Percentiles rank a stretch among this genome's conserved stretches.
These are phyloP conservation scores for Cariama cristata DNA, from an alignment of 2,113 vertebrate species.

Conservation along the genomic window DNA sequence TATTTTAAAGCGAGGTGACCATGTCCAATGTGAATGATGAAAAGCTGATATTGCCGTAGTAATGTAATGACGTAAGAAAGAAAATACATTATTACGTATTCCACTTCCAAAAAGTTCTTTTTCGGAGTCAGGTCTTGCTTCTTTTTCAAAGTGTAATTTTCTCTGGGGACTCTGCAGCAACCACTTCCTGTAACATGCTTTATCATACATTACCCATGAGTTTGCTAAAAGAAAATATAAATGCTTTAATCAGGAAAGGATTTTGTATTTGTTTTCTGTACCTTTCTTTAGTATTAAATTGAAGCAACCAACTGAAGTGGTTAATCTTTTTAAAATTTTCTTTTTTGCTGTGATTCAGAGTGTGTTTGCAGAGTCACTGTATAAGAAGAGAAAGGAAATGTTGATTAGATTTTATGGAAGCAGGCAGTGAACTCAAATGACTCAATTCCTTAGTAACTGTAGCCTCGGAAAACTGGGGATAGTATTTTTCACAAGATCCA, in stretches of 20 bases:
- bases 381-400: not conserved
- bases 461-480: not conserved
- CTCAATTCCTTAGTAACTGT: not conserved
- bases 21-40: not conserved
- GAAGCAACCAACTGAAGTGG: not conserved
- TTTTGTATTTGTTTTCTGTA: not conserved
- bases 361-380: not conserved
- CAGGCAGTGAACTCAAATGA: not conserved
- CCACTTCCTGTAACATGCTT: not conserved
- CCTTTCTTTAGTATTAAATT: not conserved
- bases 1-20: not conserved
- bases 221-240: not conserved
- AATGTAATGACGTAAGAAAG: not conserved
- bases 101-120: not conserved
- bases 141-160: not conserved
- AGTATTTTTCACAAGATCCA: not conserved
- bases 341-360: not conserved
- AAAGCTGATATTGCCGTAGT: not conserved
- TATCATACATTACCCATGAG: not conserved
- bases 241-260: not conserved
- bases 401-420: not conserved
- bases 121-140: not conserved
- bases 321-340: not conserved
- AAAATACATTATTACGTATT: not conserved
- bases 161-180: accelerated